Evolutionary conservation across 2,113 vertebrate species (phyloP).

Genomic region (Turnix velox): DNA sequence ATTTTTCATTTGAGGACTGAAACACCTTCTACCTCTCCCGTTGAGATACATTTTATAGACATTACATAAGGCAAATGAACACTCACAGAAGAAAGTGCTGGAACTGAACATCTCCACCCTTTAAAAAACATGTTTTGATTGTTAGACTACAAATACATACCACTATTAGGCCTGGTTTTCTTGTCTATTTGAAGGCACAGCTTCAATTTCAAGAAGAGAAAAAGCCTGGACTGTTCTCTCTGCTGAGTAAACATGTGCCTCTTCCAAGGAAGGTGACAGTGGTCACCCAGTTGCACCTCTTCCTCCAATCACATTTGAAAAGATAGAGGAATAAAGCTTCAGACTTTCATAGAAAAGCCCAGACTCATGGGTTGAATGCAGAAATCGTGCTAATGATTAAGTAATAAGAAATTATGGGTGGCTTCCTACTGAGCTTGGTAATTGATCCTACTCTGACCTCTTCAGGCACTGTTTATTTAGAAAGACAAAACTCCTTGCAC

Average conservation of each 20-base stretch:
- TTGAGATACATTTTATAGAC: neutral
- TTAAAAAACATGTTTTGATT: neutral
- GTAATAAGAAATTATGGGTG: neutral
- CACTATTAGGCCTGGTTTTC: neutral
- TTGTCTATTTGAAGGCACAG: neutral
- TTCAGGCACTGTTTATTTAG: neutral
- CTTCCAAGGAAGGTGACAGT: neutral
- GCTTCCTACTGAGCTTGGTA: neutral
- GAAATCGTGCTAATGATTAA: conserved; percentile 9
- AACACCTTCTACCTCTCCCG: neutral
- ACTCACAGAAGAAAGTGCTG: neutral
- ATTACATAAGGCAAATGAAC: neutral
- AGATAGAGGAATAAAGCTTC: neutral
- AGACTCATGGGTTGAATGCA: neutral
- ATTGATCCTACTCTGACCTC: neutral
- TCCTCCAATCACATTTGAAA: neutral
- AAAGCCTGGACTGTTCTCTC: neutral
- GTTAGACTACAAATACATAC: neutral
- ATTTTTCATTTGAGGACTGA: neutral
- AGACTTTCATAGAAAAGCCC: neutral
- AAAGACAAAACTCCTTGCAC: neutral
- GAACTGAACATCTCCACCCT: neutral
- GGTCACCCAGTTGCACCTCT: neutral
- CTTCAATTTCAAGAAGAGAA: neutral
- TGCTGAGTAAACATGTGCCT: neutral